phyloP scores from a whole-genome alignment of 2,888 invertebrate species.

The Lymantria dispar region DNA sequence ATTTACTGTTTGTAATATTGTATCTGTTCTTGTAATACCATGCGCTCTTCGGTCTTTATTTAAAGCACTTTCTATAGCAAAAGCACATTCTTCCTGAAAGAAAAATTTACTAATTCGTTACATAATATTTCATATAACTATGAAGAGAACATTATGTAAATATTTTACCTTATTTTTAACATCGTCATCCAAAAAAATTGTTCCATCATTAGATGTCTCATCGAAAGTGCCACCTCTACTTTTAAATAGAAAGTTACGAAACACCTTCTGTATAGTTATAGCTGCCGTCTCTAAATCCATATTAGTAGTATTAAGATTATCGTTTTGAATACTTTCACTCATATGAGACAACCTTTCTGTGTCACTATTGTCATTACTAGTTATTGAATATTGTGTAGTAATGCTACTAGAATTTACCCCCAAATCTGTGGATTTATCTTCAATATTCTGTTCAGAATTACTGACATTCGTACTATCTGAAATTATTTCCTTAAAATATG shows the following conservation, averaged over 20 bases:
- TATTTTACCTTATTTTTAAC: conserved; percentile 50
- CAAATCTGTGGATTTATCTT: neutral
- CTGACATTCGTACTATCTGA: neutral
- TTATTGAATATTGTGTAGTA: neutral
- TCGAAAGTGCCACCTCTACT: conserved; percentile 71
- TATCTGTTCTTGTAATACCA: conserved; percentile 71
- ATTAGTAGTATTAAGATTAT: conserved; percentile 29
- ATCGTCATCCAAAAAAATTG: conserved; percentile 46
- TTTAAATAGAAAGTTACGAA: conserved; percentile 74
- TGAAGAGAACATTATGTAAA: conserved; percentile 3
- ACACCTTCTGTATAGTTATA: conserved; percentile 82
- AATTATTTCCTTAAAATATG: too few relatives aligned
- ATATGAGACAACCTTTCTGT: conserved; percentile 3
- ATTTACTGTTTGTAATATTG: conserved; percentile 76
- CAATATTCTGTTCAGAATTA: neutral
- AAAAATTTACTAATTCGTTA: conserved; percentile 17
- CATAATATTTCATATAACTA: conserved; percentile 12
- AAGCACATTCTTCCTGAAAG: conserved; percentile 57
- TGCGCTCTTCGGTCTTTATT: conserved; percentile 60
- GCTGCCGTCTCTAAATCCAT: conserved; percentile 80
- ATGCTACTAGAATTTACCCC: neutral
- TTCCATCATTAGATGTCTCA: conserved; percentile 48
- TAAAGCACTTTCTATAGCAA: conserved; percentile 36
- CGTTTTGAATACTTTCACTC: conserved; percentile 9
- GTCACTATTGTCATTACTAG: neutral